Conservation (phyloP, 2,888 invertebrate genomes). For the Dryobota labecula region DNA sequence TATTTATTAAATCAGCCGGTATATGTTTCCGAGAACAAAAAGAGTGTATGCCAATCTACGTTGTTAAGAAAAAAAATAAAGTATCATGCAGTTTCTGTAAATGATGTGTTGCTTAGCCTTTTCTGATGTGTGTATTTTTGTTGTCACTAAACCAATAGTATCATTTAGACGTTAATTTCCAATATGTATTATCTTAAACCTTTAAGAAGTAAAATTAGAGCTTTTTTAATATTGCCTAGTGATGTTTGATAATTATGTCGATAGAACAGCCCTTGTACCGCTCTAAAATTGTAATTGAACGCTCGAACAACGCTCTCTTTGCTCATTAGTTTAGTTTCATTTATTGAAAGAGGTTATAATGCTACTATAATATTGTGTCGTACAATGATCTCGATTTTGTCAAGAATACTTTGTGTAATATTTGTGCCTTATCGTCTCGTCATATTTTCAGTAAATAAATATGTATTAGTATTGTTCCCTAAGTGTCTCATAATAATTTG, state of each 20-base stretch:
- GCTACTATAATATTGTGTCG: background rate
- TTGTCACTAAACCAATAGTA: conserved; percentile 8
- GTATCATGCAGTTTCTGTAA: too few relatives aligned
- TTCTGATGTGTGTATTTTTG: too few relatives aligned
- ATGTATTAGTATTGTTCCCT: conserved; percentile 4
- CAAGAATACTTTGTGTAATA: conserved; percentile 3
- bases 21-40: too few relatives aligned
- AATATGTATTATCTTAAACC: conserved; percentile 2
- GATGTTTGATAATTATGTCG: background rate
- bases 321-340: conserved; percentile 3
- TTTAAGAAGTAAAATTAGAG: background rate
- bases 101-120: too few relatives aligned
- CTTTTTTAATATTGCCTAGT: background rate
- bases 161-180: background rate
- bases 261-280: background rate
- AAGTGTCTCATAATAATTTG: conserved; percentile 1
- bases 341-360: background rate
- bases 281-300: conserved; percentile 4
- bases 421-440: background rate
- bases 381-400: background rate
- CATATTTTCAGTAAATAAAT: conserved; percentile 18
- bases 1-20: too few relatives aligned
- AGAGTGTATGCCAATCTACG: too few relatives aligned
- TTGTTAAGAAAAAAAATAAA: too few relatives aligned
- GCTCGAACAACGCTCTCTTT: background rate